Conservation (phyloP, 1,140 invertebrate species). For the Coboldia fuscipes region DNA sequence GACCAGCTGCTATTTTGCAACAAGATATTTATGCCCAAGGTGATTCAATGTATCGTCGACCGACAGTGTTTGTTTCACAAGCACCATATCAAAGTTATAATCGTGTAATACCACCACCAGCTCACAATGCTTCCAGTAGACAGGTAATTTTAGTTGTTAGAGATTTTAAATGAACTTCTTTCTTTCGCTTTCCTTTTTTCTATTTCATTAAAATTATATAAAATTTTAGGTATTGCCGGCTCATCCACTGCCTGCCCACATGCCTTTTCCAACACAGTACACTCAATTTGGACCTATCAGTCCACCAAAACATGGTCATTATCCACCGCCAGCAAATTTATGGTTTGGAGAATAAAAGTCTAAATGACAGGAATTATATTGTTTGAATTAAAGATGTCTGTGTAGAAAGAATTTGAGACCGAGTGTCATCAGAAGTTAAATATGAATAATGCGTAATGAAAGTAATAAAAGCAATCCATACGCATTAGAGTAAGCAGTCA, state of each 20-base stretch:
- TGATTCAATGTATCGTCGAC: constrained; percentile 32
- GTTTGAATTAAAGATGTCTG: too few species aligned
- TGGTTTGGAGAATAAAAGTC: constrained; percentile 55
- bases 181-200: not conserved
- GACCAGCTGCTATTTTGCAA: constrained; percentile 21
- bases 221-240: constrained; percentile 26
- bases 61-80: constrained; percentile 33
- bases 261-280: constrained; percentile 47
- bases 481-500: too few species aligned
- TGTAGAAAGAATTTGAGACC: too few species aligned
- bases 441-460: too few species aligned
- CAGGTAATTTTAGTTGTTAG: constrained; percentile 26
- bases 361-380: too few species aligned
- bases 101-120: constrained; percentile 55
- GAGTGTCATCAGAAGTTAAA: too few species aligned
- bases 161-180: not conserved
- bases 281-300: constrained; percentile 42
- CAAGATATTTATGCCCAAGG: constrained; percentile 29
- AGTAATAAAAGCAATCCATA: too few species aligned
- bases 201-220: too few species aligned
- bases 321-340: constrained; percentile 40
- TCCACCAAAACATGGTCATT: constrained; percentile 46
- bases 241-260: constrained; percentile 66
- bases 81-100: constrained; percentile 25
- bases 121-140: constrained; percentile 62